Evolutionary conservation across 2,113 vertebrate genomes (phyloP).

Genomic region (Hassar affinis): DNA sequence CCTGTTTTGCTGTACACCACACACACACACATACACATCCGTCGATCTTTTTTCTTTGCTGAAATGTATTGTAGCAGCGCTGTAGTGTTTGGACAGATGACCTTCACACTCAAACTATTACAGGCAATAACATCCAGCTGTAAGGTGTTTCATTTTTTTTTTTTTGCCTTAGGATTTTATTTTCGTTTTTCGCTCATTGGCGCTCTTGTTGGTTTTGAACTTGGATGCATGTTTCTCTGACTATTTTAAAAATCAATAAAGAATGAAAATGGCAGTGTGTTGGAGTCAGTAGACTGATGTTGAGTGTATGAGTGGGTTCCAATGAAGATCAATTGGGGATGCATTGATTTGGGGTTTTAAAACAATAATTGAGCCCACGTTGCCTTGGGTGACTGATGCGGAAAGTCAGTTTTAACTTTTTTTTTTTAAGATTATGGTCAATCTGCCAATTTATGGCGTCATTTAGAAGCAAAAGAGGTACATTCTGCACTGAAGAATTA

Average conservation of each 20-base stretch:
- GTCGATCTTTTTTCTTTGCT: conserved; percentile 48
- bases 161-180: conserved; percentile 57
- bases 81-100: conserved; percentile 64
- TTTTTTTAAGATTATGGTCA: too few relatives aligned
- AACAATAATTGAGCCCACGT: not conserved
- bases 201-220: conserved; percentile 80
- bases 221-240: conserved; percentile 89
- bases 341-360: not conserved
- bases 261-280: conserved; percentile 74
- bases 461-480: too few relatives aligned
- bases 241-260: conserved; percentile 94
- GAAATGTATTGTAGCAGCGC: conserved; percentile 51
- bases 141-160: conserved; percentile 75
- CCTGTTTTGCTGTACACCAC: conserved; percentile 49
- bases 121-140: conserved; percentile 78
- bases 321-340: not conserved
- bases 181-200: conserved; percentile 44
- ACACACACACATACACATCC: conserved; percentile 36
- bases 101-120: conserved; percentile 66
- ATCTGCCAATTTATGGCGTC: too few relatives aligned
- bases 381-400: too few relatives aligned
- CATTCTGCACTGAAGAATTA: too few relatives aligned
- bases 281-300: not conserved
- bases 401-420: too few relatives aligned
- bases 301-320: not conserved